Base-by-base conservation (phyloP, 2,797 vertebrate species). In the Coregonus suidteri region DNA sequence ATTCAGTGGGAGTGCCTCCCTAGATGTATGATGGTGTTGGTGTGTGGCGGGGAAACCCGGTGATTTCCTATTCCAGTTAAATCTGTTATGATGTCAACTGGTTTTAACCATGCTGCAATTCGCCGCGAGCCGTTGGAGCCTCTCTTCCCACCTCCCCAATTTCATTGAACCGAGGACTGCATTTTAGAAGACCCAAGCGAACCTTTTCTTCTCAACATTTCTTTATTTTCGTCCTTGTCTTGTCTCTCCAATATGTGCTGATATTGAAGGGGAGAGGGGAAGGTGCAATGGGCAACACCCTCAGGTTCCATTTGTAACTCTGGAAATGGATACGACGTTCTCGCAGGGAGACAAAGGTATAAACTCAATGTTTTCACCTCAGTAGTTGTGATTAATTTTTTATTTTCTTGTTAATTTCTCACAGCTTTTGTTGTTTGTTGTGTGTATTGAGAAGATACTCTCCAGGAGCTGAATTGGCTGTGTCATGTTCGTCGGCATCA, bases 261-360 rank as follows among this genome's bases (percentile, higher is more conserved):
- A 69, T 73, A 59, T 84, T 69, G 80, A 78, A 65, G 83, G 51
- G 75, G 76, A 72, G 75, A 74, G 80, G 77, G 77, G 83, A 25
- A 81, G 87, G 76, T 79, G 87, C 84, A 84, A 91, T 90, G 90
- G 90, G 78, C 83, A 85, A 83, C 78, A 81, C 76, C 83, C 79
- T 77, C 79, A 31, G 87, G 84, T 85, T 83, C 78, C 74, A 62
- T 72, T 71, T 78, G 73, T 87, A 88, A 90, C 82, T 87, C 84
- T 86, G 88, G 84, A 93, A 77, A 93, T 92, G 90, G 86, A 92
- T 84, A 83, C 83, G 76, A 77, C 86, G 81, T 74, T 82, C 79
- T 82, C 83, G 85, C 74, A 7, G 56, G 85, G 87, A 85, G 80
- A 92, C 77, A 76, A 89, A 95, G 92, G 91, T 94, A 91, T 52